Evolutionary conservation across 2,888 invertebrate genomes (phyloP), one percentile per base, ranked within the genome.

Genomic region (Notocelia uddmanniana): DNA sequence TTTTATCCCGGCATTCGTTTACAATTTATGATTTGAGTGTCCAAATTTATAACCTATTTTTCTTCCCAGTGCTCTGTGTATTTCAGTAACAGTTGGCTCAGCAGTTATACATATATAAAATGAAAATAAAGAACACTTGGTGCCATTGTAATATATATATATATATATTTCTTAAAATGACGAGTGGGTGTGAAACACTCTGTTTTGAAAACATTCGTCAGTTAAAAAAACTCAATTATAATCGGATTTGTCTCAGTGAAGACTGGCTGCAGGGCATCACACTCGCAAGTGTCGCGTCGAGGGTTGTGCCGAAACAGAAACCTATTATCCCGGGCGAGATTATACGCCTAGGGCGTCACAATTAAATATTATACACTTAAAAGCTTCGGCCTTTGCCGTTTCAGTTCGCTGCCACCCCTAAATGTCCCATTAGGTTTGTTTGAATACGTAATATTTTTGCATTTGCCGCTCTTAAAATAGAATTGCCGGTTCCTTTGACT

Each of bases 301-400:
- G 93, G 92, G 93, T 91, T 92, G 91, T 89, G 85, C 88, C 92
- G 89, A 90, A 92, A 93, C 91, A 93, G 94, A 94, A 94, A 94
- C 93, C 94, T 94, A 94, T 94, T 94, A 94, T 94, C 94, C 89
- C 90, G 89, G 93, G 94, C 89, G 93, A 93, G 94, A 94, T 94
- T 94, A 94, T 94, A 87, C 94, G 93, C 94, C 94, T 91, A 92
- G 93, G 94, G 94, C 94, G 92, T 93, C 89, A 94, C 94, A 94
- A 94, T 94, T 94, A 93, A 93, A 93, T 93, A 93, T 93, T 93
- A 93, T 93, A 93, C 93, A 93, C 92, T 93, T 93, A 93, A 93
- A 93, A 93, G 94, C 94, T 92, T 92, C 93, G 93, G 91, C 92
- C 92, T 93, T 93, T 93, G 92, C 93, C 91, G 91, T 93, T 93